Conservation (phyloP, 2,888 invertebrate genomes). For the Aspidapion aeneum region DNA sequence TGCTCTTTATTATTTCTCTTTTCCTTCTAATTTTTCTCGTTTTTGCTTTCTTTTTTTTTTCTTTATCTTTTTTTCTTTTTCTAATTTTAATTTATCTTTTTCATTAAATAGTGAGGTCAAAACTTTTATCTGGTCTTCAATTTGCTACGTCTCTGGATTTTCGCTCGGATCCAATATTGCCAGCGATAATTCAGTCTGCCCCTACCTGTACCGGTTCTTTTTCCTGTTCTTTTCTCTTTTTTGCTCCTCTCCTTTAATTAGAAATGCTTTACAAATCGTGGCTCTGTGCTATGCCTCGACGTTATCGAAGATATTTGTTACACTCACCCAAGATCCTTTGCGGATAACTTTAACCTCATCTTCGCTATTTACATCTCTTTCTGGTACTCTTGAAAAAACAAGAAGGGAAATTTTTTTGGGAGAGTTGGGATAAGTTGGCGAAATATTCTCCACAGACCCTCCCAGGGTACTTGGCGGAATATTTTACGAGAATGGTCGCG, state of each 20-base stretch:
- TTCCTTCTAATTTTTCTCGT: no score
- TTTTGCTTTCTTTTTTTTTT: no score
- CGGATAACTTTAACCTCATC: background rate
- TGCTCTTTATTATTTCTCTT: no score
- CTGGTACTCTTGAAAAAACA: background rate
- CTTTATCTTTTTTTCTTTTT: no score
- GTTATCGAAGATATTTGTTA: slow-evolving; percentile 25
- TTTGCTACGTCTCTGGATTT: background rate
- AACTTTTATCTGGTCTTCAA: no score
- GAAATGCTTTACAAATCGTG: slow-evolving; percentile 30
- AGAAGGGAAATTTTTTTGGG: background rate
- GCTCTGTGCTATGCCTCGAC: slow-evolving; percentile 12
- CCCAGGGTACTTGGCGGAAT: slow-evolving; percentile 30
- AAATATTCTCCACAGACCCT: background rate
- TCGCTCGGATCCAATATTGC: background rate
- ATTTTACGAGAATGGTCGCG: slow-evolving; percentile 39
- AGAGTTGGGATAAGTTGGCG: background rate
- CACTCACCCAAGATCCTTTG: slow-evolving; percentile 17
- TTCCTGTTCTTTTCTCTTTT: slow-evolving; percentile 20
- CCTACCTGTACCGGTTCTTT: slow-evolving; percentile 15
- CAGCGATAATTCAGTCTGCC: background rate
- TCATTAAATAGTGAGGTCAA: no score
- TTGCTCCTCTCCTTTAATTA: slow-evolving; percentile 33
- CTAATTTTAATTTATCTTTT: no score
- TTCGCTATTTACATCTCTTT: background rate